phyloP scores from a whole-genome alignment of 2,888 invertebrate genomes.

The Aleiodes alternator region DNA sequence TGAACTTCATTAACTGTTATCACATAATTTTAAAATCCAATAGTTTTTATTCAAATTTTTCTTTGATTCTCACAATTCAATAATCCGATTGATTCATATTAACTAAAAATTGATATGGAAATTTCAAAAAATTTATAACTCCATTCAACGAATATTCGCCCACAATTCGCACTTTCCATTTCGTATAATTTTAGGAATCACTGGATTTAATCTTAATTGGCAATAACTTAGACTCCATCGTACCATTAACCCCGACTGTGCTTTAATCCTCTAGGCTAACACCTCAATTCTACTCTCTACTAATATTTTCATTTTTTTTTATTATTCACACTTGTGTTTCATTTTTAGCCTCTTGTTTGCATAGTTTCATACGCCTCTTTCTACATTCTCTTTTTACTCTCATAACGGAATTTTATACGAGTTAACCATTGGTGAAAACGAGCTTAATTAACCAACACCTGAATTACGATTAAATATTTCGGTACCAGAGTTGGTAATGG shows the following conservation, averaged over 20 bases:
- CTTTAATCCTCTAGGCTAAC: conserved; percentile 54
- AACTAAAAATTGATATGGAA: too few species aligned
- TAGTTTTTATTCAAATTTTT: too few species aligned
- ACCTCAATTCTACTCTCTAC: conserved; percentile 46
- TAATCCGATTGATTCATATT: too few species aligned
- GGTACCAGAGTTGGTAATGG: conserved; percentile 5
- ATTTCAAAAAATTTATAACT: too few species aligned
- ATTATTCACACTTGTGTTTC: conserved; percentile 18
- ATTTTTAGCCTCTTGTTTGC: conserved; percentile 27
- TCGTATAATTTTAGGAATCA: conserved; percentile 58
- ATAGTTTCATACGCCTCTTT: conserved; percentile 21
- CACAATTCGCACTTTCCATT: conserved; percentile 53
- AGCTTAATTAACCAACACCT: conserved; percentile 61
- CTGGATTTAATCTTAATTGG: conserved; percentile 63
- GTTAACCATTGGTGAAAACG: conserved; percentile 54
- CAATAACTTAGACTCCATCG: conserved; percentile 57
- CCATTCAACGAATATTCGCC: too few species aligned
- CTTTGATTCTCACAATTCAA: too few species aligned
- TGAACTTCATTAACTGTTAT: too few species aligned
- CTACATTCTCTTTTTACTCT: conserved; percentile 16
- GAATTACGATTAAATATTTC: conserved; percentile 65
- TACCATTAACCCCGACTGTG: conserved; percentile 50
- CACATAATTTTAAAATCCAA: too few species aligned
- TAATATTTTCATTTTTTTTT: conserved; percentile 33
- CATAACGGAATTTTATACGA: conserved; percentile 14